Evolutionary conservation across 23 tunicate species (phyloP).

Genomic region (Botrylloides violaceus): DNA sequence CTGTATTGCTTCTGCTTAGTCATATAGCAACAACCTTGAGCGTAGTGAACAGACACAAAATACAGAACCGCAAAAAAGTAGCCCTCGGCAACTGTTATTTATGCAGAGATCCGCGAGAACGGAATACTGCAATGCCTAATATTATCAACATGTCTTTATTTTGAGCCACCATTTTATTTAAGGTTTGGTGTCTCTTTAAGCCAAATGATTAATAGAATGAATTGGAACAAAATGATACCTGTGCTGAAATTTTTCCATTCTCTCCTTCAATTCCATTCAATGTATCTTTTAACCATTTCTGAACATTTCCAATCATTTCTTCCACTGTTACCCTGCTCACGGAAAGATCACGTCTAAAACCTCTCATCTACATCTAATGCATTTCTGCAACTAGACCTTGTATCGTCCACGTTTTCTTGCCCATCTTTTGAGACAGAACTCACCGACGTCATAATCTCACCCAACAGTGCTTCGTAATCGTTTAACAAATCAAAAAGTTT

Average conservation of each 20-base stretch:
- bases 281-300: slow-evolving; percentile 66
- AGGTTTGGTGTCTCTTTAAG: too few relatives aligned
- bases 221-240: too few relatives aligned
- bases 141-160: too few relatives aligned
- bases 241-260: slow-evolving; percentile 70
- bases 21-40: too few relatives aligned
- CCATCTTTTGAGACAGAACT: slow-evolving; percentile 16
- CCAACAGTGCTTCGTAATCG: slow-evolving; percentile 32
- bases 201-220: too few relatives aligned
- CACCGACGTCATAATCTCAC: slow-evolving; percentile 21
- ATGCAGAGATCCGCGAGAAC: too few relatives aligned
- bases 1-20: too few relatives aligned
- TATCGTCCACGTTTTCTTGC: not conserved
- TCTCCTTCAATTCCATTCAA: slow-evolving; percentile 82
- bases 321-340: slow-evolving; percentile 33
- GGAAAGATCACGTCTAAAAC: not conserved
- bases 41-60: too few relatives aligned
- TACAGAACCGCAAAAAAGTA: too few relatives aligned
- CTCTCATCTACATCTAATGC: not conserved
- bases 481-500: slow-evolving; percentile 29
- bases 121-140: too few relatives aligned
- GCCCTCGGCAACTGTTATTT: too few relatives aligned
- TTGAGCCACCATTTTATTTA: too few relatives aligned
- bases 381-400: not conserved
- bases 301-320: slow-evolving; percentile 31